phyloP scores from a whole-genome alignment of 2,797 vertebrate species.

The Tiaroga cobitis region DNA sequence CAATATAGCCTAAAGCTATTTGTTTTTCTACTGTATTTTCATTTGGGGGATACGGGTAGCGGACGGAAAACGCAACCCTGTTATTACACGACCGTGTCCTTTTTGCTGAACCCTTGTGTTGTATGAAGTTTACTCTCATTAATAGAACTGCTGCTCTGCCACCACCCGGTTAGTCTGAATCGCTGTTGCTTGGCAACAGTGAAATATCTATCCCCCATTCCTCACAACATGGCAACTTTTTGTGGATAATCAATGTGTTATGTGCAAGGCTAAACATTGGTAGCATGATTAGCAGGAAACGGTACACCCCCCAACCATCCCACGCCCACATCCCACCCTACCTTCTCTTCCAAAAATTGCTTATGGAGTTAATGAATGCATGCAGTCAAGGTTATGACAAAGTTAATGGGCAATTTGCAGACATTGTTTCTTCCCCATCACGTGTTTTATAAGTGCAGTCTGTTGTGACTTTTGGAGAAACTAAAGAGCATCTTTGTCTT shows the following conservation, averaged over 20 bases:
- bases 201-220: slow-evolving; percentile 53
- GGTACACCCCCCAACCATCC: too few relatives aligned
- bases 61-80: slow-evolving; percentile 8
- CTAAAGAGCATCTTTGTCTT: not conserved
- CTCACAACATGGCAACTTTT: slow-evolving; percentile 42
- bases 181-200: slow-evolving; percentile 79
- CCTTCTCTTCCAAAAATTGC: slow-evolving; percentile 9
- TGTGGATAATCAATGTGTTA: slow-evolving; percentile 55
- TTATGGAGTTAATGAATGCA: not conserved
- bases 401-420: slow-evolving; percentile 21
- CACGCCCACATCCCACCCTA: too few relatives aligned
- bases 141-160: slow-evolving; percentile 70
- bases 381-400: not conserved
- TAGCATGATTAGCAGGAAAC: not conserved
- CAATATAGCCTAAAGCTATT: slow-evolving; percentile 21
- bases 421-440: slow-evolving; percentile 13
- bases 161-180: slow-evolving; percentile 72
- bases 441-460: not conserved
- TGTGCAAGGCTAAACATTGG: slow-evolving; percentile 53
- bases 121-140: slow-evolving; percentile 72
- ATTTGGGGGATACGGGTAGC: not conserved
- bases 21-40: slow-evolving; percentile 24
- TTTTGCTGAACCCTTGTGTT: slow-evolving; percentile 51
- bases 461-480: not conserved
- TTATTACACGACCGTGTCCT: slow-evolving; percentile 27